Evolutionary conservation across 2,113 vertebrate genomes (phyloP).

Genomic region (Mobula hypostoma): DNA sequence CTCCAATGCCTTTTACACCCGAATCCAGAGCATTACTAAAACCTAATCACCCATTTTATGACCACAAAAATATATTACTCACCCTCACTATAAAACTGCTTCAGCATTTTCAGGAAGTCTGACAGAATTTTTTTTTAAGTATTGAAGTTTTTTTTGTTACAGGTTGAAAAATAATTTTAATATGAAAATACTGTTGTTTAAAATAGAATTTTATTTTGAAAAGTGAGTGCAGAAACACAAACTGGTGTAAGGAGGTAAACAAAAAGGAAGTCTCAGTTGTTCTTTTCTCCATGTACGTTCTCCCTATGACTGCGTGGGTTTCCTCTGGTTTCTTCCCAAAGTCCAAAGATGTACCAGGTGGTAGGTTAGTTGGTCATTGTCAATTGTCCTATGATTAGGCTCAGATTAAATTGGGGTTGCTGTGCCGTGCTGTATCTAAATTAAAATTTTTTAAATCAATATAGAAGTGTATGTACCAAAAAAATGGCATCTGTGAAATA

Average conservation of each 20-base stretch:
- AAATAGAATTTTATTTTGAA: not conserved
- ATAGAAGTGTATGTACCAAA: not conserved
- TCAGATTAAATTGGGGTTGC: too few species aligned
- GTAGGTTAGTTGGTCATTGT: too few species aligned
- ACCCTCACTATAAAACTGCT: not conserved
- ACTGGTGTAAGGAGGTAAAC: not conserved
- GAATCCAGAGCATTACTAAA: slow-evolving; percentile 20
- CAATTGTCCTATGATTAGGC: too few species aligned
- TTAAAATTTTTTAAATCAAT: too few species aligned
- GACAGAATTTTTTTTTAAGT: not conserved
- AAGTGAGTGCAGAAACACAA: not conserved
- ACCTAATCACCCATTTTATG: slow-evolving; percentile 29
- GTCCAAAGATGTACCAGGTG: too few species aligned
- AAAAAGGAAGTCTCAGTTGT: not conserved
- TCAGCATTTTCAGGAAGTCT: not conserved
- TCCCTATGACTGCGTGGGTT: too few species aligned
- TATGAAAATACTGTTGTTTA: not conserved
- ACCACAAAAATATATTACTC: not conserved
- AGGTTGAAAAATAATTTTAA: not conserved
- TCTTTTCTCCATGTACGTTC: not conserved
- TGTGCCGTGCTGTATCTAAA: too few species aligned
- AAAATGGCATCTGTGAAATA: not conserved
- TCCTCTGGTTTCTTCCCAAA: too few species aligned
- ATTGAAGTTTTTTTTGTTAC: not conserved
- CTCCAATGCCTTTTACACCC: slow-evolving; percentile 10